Evolutionary conservation across 2,888 invertebrate genomes (phyloP).

Genomic region (Charanyca ferruginea): DNA sequence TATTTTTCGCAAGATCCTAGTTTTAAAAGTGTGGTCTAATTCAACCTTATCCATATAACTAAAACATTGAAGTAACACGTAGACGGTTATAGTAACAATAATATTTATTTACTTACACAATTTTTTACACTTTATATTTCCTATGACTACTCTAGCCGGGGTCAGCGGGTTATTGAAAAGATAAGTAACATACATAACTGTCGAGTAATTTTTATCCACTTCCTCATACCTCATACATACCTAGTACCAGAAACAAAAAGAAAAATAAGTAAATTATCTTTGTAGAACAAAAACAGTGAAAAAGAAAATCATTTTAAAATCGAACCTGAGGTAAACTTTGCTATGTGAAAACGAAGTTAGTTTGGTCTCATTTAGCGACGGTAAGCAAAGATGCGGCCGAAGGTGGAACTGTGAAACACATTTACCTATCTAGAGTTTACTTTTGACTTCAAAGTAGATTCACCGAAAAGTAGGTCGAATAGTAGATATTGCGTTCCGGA

Average conservation of each 20-base stretch:
- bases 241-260: neutral
- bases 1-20: too few relatives aligned
- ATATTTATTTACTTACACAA: too few relatives aligned
- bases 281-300: slow-evolving; percentile 1
- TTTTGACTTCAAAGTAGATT: slow-evolving; percentile 43
- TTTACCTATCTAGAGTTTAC: slow-evolving; percentile 51
- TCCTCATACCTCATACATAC: neutral
- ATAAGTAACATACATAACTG: too few relatives aligned
- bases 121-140: too few relatives aligned
- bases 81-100: too few relatives aligned
- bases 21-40: too few relatives aligned
- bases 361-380: slow-evolving; percentile 48
- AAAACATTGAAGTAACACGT: too few relatives aligned
- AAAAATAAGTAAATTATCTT: neutral
- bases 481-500: slow-evolving; percentile 8
- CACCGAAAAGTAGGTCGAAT: slow-evolving; percentile 34
- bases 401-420: slow-evolving; percentile 49
- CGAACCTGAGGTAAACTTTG: slow-evolving; percentile 18
- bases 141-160: too few relatives aligned
- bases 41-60: too few relatives aligned
- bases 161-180: too few relatives aligned
- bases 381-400: slow-evolving; percentile 33
- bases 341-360: slow-evolving; percentile 31
- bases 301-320: slow-evolving; percentile 12
- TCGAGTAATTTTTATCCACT: too few relatives aligned